Conservation (phyloP, 2,888 invertebrate genomes). For the Gymnocheta viridis region DNA sequence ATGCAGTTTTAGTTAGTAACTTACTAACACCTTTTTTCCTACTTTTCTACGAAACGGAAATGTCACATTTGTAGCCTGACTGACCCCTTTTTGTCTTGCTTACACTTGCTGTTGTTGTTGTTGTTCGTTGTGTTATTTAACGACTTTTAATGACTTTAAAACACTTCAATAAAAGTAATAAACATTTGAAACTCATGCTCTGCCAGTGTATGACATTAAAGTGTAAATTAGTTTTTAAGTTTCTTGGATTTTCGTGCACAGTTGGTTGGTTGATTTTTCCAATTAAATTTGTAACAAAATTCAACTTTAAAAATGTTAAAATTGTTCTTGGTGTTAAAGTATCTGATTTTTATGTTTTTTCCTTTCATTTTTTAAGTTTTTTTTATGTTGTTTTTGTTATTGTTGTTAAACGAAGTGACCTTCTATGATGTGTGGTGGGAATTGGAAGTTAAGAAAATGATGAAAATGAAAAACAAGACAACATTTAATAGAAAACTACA, state of each 20-base stretch:
- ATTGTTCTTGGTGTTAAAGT: background rate
- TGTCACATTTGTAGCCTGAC: constrained; percentile 67
- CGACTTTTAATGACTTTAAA: constrained; percentile 46
- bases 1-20: constrained; percentile 64
- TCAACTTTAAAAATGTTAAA: background rate
- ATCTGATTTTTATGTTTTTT: constrained; percentile 15
- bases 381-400: background rate
- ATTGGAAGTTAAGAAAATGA: background rate
- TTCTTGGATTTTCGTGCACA: constrained; percentile 20
- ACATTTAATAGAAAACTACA: background rate
- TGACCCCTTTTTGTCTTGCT: constrained; percentile 57
- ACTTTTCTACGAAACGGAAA: constrained; percentile 54
- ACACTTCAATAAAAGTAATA: constrained; percentile 32
- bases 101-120: constrained; percentile 2
- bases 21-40: constrained; percentile 65
- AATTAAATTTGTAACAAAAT: constrained; percentile 34
- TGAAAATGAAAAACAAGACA: background rate
- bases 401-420: constrained; percentile 39
- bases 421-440: constrained; percentile 43
- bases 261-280: constrained; percentile 14
- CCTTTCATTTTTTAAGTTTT: constrained; percentile 44
- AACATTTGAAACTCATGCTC: constrained; percentile 52
- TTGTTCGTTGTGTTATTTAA: constrained; percentile 32
- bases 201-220: constrained; percentile 55
- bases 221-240: constrained; percentile 54